Conservation (phyloP, 2,113 vertebrate genomes). For the Anhinga anhinga region DNA sequence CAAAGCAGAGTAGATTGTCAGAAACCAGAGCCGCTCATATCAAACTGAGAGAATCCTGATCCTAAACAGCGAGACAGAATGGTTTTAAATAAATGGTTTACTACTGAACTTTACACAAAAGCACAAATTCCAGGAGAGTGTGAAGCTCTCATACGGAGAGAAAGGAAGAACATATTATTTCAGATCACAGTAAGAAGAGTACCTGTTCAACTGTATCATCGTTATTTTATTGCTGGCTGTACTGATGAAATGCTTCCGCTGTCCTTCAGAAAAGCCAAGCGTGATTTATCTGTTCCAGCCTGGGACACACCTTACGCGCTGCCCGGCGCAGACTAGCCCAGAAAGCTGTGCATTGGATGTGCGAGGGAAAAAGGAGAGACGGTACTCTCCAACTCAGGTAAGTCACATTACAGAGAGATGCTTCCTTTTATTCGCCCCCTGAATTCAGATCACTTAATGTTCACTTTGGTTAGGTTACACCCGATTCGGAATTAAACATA, state of each 20-base stretch:
- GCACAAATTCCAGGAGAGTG: neutral
- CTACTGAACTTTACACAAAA: neutral
- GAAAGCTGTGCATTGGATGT: neutral
- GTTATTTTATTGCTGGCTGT: neutral
- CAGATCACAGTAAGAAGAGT: neutral
- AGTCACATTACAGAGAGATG: neutral
- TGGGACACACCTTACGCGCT: neutral
- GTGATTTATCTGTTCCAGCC: neutral
- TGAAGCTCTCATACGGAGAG: neutral
- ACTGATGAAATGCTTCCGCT: neutral
- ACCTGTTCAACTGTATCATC: neutral
- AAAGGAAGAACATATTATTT: neutral
- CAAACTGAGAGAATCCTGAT: neutral
- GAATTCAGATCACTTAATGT: neutral
- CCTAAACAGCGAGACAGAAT: neutral
- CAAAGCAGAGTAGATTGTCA: neutral
- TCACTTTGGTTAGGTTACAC: neutral
- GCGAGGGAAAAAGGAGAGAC: neutral
- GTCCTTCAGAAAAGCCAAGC: neutral
- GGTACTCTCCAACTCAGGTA: neutral
- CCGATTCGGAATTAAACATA: neutral
- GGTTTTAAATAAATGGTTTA: neutral
- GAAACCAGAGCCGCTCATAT: neutral
- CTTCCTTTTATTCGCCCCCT: neutral
- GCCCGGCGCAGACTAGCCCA: too few relatives aligned